phyloP scores from a whole-genome alignment of 2,113 vertebrate genomes.

The Chaetorhynchus papuensis region DNA sequence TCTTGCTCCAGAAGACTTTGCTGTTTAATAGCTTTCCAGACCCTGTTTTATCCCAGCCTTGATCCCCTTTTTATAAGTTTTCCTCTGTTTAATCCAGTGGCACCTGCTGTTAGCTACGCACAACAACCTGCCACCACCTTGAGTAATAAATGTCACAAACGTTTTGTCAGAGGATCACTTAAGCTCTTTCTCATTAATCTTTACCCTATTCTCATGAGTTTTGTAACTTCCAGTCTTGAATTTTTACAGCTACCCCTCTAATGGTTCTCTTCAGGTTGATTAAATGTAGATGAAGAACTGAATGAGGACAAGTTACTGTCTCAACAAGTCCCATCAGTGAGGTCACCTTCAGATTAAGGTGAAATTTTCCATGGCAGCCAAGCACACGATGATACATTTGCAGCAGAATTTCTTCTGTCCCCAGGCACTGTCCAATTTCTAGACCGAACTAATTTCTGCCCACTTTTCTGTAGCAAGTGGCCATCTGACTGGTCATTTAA shows the following conservation, averaged over 20 bases:
- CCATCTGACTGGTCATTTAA: neutral
- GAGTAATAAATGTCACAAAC: neutral
- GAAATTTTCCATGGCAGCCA: neutral
- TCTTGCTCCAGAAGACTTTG: neutral
- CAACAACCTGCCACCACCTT: neutral
- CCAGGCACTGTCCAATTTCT: neutral
- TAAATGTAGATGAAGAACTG: neutral
- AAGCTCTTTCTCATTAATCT: neutral
- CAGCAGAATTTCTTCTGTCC: neutral
- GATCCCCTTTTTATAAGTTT: neutral
- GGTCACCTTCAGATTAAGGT: neutral
- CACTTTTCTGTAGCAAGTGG: neutral
- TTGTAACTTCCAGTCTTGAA: neutral
- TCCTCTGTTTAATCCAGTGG: neutral
- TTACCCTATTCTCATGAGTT: neutral
- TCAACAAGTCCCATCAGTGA: neutral
- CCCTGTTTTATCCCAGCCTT: neutral
- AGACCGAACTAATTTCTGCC: neutral
- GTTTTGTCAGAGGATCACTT: neutral
- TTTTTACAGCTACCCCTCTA: neutral
- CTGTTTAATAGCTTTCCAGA: neutral
- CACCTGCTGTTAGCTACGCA: neutral
- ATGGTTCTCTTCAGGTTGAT: neutral
- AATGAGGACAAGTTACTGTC: neutral
- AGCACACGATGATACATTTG: neutral